Conservation (phyloP, 2,113 vertebrate genomes). For the Mirza zaza region DNA sequence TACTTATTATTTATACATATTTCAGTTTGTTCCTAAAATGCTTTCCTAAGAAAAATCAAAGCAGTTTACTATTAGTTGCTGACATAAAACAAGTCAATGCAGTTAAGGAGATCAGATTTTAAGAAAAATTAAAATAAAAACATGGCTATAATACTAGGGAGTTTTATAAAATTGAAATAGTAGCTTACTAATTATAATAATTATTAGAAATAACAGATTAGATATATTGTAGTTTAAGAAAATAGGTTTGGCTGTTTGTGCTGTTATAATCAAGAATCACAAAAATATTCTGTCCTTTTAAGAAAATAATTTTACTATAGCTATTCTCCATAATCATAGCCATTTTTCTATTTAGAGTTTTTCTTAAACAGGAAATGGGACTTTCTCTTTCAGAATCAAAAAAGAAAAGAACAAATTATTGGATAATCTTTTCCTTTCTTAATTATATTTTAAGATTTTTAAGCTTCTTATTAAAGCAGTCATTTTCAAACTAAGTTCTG, state of each 20-base stretch:
- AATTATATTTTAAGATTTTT: background rate
- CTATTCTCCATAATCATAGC: background rate
- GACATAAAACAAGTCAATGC: background rate
- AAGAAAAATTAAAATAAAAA: conserved; percentile 38
- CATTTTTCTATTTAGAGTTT: background rate
- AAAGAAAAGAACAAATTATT: background rate
- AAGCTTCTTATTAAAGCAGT: background rate
- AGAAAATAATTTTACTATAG: background rate
- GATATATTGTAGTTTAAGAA: background rate
- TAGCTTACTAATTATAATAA: background rate
- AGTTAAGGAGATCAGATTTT: background rate
- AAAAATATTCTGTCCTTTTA: background rate
- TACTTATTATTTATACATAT: background rate
- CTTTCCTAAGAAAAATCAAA: background rate
- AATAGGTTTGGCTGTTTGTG: background rate
- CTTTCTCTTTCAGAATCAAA: background rate
- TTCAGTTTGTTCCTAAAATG: conserved; percentile 17
- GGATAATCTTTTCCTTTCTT: background rate
- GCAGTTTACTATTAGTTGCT: background rate
- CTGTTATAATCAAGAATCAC: background rate
- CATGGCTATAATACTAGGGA: background rate
- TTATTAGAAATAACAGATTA: background rate
- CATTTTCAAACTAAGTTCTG: background rate
- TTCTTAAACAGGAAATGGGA: background rate
- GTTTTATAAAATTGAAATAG: background rate